Evolutionary conservation across 2,113 vertebrate species (phyloP).

Genomic region (Psittacus erithacus): DNA sequence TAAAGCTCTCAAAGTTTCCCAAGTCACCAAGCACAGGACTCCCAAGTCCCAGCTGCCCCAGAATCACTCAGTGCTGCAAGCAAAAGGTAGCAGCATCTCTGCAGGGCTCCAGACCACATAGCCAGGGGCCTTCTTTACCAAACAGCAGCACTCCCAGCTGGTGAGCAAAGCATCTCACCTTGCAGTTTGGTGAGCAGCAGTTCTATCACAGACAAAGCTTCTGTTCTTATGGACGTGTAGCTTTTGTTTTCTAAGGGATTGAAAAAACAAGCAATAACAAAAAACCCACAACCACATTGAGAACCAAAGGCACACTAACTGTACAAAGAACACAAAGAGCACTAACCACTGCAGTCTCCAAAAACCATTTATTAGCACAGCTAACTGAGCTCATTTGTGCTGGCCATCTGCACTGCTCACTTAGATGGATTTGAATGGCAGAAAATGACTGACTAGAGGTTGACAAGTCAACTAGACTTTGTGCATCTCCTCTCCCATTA

Average conservation of each 20-base stretch:
- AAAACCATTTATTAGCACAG: not conserved
- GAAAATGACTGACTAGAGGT: not conserved
- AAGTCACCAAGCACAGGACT: not conserved
- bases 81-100: not conserved
- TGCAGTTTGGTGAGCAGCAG: conserved; percentile 88
- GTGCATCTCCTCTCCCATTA: not conserved
- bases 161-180: conserved; percentile 75
- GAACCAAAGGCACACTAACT: not conserved
- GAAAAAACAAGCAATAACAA: not conserved
- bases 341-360: not conserved
- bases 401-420: not conserved
- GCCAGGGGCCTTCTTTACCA: not conserved
- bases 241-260: conserved; percentile 91
- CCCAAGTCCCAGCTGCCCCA: not conserved
- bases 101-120: not conserved
- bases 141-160: not conserved
- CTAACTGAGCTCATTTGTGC: not conserved
- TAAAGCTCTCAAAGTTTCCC: not conserved
- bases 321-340: not conserved
- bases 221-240: conserved; percentile 94
- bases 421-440: not conserved
- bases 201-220: conserved; percentile 92
- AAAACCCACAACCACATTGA: not conserved
- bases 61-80: not conserved
- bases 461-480: not conserved